Evolutionary conservation across 2,113 vertebrate species (phyloP).

Genomic region (Aix galericulata): DNA sequence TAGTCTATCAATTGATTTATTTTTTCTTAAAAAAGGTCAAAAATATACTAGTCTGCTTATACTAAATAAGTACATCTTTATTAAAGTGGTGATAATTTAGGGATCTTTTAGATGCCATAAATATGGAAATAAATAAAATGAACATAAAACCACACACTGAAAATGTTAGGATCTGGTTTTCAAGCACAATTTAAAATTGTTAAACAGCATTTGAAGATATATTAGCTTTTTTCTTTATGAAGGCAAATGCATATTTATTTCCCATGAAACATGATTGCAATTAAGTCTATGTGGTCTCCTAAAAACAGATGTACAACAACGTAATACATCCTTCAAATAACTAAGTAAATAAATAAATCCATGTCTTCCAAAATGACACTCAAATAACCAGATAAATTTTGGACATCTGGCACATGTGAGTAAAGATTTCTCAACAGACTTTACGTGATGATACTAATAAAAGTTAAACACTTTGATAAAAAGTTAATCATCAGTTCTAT

Average conservation of each 20-base stretch:
- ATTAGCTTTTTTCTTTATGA: background rate
- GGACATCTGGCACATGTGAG: background rate
- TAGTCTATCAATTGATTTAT: background rate
- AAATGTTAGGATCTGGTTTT: background rate
- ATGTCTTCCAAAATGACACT: background rate
- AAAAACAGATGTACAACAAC: background rate
- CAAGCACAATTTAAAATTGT: slow-evolving; percentile 19
- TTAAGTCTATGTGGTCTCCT: background rate
- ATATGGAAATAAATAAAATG: slow-evolving; percentile 23
- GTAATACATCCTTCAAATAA: background rate
- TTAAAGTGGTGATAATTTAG: background rate
- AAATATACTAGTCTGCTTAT: background rate
- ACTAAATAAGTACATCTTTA: background rate
- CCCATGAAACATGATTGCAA: background rate
- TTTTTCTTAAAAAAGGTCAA: background rate
- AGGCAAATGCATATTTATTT: slow-evolving; percentile 45
- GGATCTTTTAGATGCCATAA: background rate
- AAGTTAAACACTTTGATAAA: background rate
- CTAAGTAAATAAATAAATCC: too few species aligned
- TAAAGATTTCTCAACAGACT: background rate
- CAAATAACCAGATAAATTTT: background rate
- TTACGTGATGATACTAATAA: background rate
- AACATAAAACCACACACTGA: background rate
- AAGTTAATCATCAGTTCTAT: background rate
- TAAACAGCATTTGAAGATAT: slow-evolving; percentile 36